phyloP scores from a whole-genome alignment of 2,113 vertebrate genomes.

The Psilopsiagon aymara region DNA sequence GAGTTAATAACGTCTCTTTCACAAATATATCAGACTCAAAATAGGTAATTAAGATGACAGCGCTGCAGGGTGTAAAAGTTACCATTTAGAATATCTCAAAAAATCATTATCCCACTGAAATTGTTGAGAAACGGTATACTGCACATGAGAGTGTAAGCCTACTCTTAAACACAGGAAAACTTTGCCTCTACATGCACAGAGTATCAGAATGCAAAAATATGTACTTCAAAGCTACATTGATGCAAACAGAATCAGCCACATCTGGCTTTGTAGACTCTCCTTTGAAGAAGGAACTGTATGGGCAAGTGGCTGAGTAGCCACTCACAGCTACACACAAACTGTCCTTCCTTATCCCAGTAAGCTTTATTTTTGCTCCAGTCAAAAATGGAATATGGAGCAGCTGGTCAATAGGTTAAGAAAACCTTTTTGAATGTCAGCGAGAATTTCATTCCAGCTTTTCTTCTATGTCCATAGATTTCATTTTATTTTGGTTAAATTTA shows the following conservation, averaged over 20 bases:
- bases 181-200: neutral
- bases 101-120: neutral
- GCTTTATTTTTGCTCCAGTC: neutral
- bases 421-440: neutral
- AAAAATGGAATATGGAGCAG: neutral
- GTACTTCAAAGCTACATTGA: neutral
- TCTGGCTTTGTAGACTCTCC: neutral
- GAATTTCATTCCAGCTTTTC: slow-evolving; percentile 1
- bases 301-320: neutral
- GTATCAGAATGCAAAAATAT: neutral
- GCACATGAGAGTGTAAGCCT: neutral
- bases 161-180: neutral
- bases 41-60: neutral
- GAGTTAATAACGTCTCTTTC: neutral
- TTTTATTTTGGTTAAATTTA: neutral
- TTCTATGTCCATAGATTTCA: neutral
- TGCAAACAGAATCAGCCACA: neutral
- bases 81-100: neutral
- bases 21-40: neutral
- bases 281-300: slow-evolving; percentile 9
- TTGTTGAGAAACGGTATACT: neutral
- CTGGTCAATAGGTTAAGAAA: neutral
- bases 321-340: neutral
- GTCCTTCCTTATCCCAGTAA: neutral
- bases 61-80: neutral